phyloP scores from a whole-genome alignment of 2,797 vertebrate species.

The Gobionotothen gibberifrons region DNA sequence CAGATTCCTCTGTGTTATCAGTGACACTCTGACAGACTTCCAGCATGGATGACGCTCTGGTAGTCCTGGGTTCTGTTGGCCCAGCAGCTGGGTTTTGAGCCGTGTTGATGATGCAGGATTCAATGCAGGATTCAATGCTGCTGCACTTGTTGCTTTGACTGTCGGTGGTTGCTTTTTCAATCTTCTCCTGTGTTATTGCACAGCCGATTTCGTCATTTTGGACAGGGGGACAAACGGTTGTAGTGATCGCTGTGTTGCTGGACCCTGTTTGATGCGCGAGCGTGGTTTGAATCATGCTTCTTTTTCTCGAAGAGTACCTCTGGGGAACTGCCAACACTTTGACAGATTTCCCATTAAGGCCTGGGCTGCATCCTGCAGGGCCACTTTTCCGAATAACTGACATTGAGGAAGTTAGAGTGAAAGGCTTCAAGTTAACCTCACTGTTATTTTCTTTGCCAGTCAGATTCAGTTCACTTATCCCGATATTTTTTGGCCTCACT shows the following conservation, averaged over 20 bases:
- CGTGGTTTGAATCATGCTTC: conserved; percentile 36
- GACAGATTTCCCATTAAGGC: conserved; percentile 48
- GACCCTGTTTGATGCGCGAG: conserved; percentile 32
- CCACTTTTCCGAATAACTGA: conserved; percentile 34
- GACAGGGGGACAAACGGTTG: conserved; percentile 23
- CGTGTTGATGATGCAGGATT: conserved; percentile 19
- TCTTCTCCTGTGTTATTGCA: conserved; percentile 45
- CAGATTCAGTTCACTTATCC: conserved; percentile 19
- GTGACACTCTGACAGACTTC: conserved; percentile 43
- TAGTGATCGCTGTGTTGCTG: conserved; percentile 30
- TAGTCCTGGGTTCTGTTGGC: conserved; percentile 16
- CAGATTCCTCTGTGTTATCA: conserved; percentile 51
- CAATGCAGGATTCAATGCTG: conserved; percentile 29
- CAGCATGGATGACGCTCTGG: conserved; percentile 2
- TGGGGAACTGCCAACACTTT: conserved; percentile 45
- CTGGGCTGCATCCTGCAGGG: conserved; percentile 29
- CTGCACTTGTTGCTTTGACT: conserved; percentile 38
- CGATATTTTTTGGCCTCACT: conserved; percentile 49
- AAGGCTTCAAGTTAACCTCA: conserved; percentile 71
- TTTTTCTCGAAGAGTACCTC: conserved; percentile 72
- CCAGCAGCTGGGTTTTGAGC: conserved; percentile 31
- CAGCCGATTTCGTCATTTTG: conserved; percentile 31
- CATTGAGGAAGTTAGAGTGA: conserved; percentile 64
- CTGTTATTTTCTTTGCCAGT: conserved; percentile 38
- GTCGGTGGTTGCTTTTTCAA: conserved; percentile 38